Base-by-base conservation (phyloP, 2,113 vertebrate genomes). In the Carassius gibelio region DNA sequence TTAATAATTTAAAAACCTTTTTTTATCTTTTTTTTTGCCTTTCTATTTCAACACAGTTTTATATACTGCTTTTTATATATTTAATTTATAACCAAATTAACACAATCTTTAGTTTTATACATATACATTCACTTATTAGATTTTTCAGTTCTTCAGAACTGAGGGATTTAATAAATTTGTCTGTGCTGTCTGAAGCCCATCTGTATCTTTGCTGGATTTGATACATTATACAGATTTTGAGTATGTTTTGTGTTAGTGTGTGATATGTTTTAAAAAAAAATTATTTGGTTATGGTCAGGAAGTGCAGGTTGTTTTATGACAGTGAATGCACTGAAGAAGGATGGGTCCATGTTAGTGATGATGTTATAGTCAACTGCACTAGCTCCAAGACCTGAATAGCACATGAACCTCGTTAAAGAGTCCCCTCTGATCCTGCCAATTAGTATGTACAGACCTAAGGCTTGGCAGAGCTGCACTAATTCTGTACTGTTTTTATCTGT, bases 1-100 rank as follows among this genome's bases (percentile, higher is more conserved):
- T 81, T 81, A 21, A 81, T 42, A 2, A 23, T 57, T 78, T 59
- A 6, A 5, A 57, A 78, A 57, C 75, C 23, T 59, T 78, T 78
- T 78, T 17, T 78, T 4, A 38, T 38, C 36, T 5, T 5, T 38
- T 38, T 61, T 59, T 61, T 30, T 21, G 8, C 36, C 26, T 34
- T 52, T 57, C 38, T 38, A 1, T 38, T 38, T 38, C 38, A 38
- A 7, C 38, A 7, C 38, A 38, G 2, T 30, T 30, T 30, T 30
- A 30, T 30, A 30, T 42, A 8, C 42, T 8, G 42, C n/a, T 17
- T 19, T 57, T 34, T 79, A 36, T 59, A n/a, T 0, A 38, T 79
- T 79, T 79, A 34, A 38, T 59, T 57, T 30, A 13, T 30, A 57
- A 30, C 50, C 34, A 3, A 42, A 42, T 42, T 1, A 42, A 42